Conservation (phyloP, 2,888 invertebrate species). For the Pyralis farinalis region DNA sequence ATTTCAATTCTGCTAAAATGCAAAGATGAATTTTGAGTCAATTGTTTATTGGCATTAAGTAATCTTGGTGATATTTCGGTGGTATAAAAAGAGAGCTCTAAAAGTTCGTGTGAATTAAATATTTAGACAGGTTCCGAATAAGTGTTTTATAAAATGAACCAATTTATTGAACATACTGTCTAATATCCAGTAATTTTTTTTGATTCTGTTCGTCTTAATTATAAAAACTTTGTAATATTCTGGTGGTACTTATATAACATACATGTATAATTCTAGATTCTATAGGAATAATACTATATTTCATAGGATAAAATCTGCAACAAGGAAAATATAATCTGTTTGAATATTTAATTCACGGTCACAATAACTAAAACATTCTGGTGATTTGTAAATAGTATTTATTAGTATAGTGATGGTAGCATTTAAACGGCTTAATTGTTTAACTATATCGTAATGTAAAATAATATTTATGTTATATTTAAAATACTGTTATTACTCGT, state of each 20-base stretch:
- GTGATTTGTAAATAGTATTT: constrained; percentile 80
- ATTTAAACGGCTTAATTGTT: constrained; percentile 72
- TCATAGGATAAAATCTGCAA: too few species aligned
- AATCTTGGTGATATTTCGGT: constrained; percentile 23
- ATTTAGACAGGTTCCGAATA: too few species aligned
- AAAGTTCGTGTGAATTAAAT: too few species aligned
- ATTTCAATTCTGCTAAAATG: constrained; percentile 22
- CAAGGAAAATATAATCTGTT: background rate
- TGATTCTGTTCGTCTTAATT: too few species aligned
- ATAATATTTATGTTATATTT: constrained; percentile 78
- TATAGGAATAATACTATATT: too few species aligned
- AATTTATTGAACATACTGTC: too few species aligned
- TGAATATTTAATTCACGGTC: constrained; percentile 16
- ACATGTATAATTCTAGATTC: too few species aligned
- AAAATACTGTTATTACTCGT: constrained; percentile 60
- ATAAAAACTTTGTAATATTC: too few species aligned
- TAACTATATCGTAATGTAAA: constrained; percentile 75
- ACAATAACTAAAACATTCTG: constrained; percentile 51
- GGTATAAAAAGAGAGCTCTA: background rate
- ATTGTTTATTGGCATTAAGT: constrained; percentile 15
- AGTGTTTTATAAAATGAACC: too few species aligned
- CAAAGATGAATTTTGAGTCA: constrained; percentile 14
- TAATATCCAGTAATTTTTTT: too few species aligned
- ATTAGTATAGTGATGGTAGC: constrained; percentile 74
- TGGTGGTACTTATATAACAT: too few species aligned